Percentiles rank a stretch among this genome's conserved stretches.
These are phyloP conservation scores for Gymnorhina tibicen DNA, from an alignment of 2,113 vertebrate species.

Conservation along the genomic window DNA sequence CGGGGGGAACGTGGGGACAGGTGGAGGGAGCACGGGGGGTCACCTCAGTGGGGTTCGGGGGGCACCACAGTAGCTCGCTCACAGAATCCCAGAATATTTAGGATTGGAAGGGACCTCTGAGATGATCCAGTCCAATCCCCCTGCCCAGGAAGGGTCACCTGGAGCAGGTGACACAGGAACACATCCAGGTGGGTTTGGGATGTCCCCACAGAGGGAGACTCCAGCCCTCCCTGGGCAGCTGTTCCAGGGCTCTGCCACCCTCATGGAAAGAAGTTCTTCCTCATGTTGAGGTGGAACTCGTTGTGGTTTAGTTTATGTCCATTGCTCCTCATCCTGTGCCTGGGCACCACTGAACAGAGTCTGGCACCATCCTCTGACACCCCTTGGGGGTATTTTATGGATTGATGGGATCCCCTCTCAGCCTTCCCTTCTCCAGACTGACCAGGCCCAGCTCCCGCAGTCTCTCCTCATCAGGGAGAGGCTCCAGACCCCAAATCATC, in stretches of 20 bases:
- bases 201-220: neutral
- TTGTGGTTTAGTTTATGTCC: neutral
- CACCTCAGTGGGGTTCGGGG: neutral
- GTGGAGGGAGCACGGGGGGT: too few relatives aligned
- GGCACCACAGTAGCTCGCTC: neutral
- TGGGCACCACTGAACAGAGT: too few relatives aligned
- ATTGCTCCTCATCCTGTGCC: rapidly evolving
- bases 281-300: neutral
- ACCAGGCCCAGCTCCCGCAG: neutral
- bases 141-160: neutral
- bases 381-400: neutral
- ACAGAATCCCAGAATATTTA: too few relatives aligned
- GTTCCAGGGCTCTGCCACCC: neutral
- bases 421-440: neutral
- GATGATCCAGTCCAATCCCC: too few relatives aligned
- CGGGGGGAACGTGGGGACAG: neutral
- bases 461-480: neutral
- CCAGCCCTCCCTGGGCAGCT: neutral
- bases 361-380: neutral
- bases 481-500: neutral
- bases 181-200: rapidly evolving
- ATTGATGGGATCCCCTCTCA: neutral
- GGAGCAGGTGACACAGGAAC: neutral
- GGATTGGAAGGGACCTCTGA: neutral
- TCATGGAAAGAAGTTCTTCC: neutral